phyloP scores from a whole-genome alignment of 2,888 invertebrate species.

The Uloborus plumipes region DNA sequence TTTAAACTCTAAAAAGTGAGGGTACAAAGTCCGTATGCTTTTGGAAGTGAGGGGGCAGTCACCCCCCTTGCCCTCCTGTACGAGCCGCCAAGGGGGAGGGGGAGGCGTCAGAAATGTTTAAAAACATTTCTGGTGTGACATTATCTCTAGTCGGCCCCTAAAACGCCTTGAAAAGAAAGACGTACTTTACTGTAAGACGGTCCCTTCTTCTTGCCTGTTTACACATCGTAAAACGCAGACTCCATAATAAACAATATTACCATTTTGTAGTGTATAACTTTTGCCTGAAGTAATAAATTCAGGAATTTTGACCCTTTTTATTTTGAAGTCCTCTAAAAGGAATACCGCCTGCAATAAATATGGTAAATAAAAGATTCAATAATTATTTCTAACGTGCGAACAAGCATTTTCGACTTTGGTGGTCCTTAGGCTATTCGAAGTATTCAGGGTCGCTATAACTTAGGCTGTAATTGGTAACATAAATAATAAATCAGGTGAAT shows the following conservation, averaged over 20 bases:
- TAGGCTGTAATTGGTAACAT: conserved; percentile 19
- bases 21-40: no score
- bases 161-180: no score
- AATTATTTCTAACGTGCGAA: conserved; percentile 7
- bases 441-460: conserved; percentile 11
- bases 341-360: neutral
- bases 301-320: neutral
- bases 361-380: conserved; percentile 4
- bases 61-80: no score
- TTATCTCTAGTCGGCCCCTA: no score
- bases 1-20: no score
- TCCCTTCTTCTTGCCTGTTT: neutral
- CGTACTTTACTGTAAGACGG: no score
- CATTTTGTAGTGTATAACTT: neutral
- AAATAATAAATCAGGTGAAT: conserved; percentile 10
- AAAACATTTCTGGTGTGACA: no score
- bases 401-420: conserved; percentile 15
- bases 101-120: no score
- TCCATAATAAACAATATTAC: conserved; percentile 2
- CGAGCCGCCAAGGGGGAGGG: no score
- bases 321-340: neutral
- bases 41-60: no score
- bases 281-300: neutral
- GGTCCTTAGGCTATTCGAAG: conserved; percentile 9
- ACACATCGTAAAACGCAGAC: neutral